phyloP scores from a whole-genome alignment of 2,888 invertebrate species.

The Theretra japonica region DNA sequence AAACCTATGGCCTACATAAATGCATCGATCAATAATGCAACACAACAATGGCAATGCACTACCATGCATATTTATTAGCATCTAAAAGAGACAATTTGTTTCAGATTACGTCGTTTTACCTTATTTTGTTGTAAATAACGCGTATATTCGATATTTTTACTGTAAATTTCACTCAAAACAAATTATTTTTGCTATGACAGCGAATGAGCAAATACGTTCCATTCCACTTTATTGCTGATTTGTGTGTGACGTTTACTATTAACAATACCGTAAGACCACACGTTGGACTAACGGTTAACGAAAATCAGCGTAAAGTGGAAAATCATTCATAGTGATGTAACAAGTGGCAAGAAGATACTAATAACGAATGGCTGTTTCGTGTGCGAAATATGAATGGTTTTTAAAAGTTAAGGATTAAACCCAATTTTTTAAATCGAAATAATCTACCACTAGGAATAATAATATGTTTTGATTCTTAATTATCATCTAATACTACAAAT shows the following conservation, averaged over 20 bases:
- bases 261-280: too few species aligned
- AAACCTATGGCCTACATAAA: conserved; percentile 16
- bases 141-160: neutral
- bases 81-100: neutral
- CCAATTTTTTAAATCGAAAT: too few species aligned
- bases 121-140: neutral
- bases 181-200: conserved; percentile 13
- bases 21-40: conserved; percentile 26
- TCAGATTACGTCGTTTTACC: neutral
- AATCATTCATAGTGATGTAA: neutral
- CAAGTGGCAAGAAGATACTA: neutral
- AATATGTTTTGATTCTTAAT: too few species aligned
- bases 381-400: too few species aligned
- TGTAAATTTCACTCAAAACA: conserved; percentile 9
- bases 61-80: neutral
- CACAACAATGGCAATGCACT: neutral
- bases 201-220: neutral
- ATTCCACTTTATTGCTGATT: neutral
- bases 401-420: too few species aligned
- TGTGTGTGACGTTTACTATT: neutral
- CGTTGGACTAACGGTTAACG: neutral
- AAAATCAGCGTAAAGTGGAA: conserved; percentile 6
- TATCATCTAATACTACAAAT: too few species aligned
- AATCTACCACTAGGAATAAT: too few species aligned
- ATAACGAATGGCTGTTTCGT: neutral